Conservation (phyloP, 2,888 invertebrate genomes). For the Erebia aethiops region DNA sequence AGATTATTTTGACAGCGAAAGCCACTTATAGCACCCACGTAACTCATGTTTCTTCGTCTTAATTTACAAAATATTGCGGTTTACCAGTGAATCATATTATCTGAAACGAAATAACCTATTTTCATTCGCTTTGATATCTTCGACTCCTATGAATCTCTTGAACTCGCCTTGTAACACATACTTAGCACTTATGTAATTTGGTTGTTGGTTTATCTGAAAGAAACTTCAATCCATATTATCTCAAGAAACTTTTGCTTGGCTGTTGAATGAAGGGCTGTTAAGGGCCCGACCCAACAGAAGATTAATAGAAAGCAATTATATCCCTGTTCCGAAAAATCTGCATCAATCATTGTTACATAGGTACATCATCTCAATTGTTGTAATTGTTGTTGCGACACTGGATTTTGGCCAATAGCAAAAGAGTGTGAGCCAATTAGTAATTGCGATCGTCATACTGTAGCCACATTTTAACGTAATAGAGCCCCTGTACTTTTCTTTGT, state of each 20-base stretch:
- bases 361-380: too few species aligned
- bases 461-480: too few species aligned
- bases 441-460: too few species aligned
- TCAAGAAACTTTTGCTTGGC: not conserved
- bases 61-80: slow-evolving; percentile 19
- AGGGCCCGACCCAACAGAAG: too few species aligned
- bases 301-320: too few species aligned
- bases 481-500: too few species aligned
- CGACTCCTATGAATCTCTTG: not conserved
- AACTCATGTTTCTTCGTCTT: slow-evolving; percentile 20
- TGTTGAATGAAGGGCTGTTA: not conserved
- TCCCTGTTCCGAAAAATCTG: too few species aligned
- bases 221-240: not conserved
- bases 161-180: not conserved
- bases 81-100: not conserved
- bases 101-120: not conserved
- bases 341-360: too few species aligned
- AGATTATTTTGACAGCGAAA: slow-evolving; percentile 19
- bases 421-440: too few species aligned
- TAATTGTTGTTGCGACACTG: too few species aligned
- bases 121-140: not conserved
- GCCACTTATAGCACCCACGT: slow-evolving; percentile 13
- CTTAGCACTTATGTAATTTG: not conserved
- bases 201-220: not conserved
- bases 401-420: too few species aligned